These are phyloP conservation scores for Helicolenus hilgendorfi DNA, from an alignment of 2,797 vertebrate species.

Conservation along the genomic window DNA sequence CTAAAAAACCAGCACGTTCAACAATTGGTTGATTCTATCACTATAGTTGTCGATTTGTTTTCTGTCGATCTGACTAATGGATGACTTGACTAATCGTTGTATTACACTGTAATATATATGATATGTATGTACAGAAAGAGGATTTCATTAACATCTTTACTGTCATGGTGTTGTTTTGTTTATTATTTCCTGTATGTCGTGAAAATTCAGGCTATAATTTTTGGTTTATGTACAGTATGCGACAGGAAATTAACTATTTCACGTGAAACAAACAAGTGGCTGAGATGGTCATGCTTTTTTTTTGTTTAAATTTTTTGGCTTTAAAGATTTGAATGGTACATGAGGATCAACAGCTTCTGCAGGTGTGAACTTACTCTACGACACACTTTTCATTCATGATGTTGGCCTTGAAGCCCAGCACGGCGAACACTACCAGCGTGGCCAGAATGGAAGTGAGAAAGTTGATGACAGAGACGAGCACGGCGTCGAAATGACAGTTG, in stretches of 20 bases:
- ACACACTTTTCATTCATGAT: conserved; percentile 98
- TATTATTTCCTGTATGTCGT: background rate
- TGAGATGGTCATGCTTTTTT: background rate
- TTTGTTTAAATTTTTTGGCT: background rate
- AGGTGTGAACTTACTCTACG: conserved; percentile 91
- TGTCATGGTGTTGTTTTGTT: background rate
- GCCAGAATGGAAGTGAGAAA: conserved; percentile 97
- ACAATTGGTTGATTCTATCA: too few relatives aligned
- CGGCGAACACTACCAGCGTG: conserved; percentile 97
- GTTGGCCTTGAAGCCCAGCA: conserved; percentile 98
- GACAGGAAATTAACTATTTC: background rate
- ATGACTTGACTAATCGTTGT: background rate
- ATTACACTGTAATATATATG: background rate
- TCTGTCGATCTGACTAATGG: too few relatives aligned
- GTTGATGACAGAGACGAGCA: conserved; percentile 96
- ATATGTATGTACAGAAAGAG: background rate
- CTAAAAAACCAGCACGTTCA: too few relatives aligned
- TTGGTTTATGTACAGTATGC: background rate
- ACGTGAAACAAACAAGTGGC: background rate
- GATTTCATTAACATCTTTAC: background rate
- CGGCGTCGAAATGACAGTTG: conserved; percentile 97
- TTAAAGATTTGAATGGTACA: background rate
- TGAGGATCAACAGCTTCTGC: background rate
- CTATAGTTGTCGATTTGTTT: too few relatives aligned
- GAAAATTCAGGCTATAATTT: background rate